Evolutionary conservation across 2,888 invertebrate genomes (phyloP).

Genomic region (Trichogramma dendrolimi): DNA sequence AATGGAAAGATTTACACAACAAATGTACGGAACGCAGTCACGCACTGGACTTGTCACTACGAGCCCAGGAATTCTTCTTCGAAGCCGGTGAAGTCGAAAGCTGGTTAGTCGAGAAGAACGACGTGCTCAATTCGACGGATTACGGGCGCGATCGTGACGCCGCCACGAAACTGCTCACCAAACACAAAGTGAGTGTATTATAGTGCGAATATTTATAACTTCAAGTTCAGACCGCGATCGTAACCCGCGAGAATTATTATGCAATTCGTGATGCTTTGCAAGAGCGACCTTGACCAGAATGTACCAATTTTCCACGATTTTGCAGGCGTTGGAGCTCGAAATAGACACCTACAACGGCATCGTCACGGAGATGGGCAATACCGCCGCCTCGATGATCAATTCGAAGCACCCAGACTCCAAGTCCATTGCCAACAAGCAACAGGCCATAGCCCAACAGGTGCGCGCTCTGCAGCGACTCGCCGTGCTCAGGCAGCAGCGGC

Average conservation of each 20-base stretch:
- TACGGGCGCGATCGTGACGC: slow-evolving; percentile 86
- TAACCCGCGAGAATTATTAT: too few relatives aligned
- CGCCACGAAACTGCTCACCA: slow-evolving; percentile 87
- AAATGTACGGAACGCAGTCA: slow-evolving; percentile 69
- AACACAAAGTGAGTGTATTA: slow-evolving; percentile 71
- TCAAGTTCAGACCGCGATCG: too few relatives aligned
- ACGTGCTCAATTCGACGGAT: slow-evolving; percentile 76
- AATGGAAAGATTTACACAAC: slow-evolving; percentile 71
- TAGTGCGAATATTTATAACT: too few relatives aligned
- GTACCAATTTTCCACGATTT: slow-evolving; percentile 10
- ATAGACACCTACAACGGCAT: slow-evolving; percentile 88
- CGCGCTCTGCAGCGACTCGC: slow-evolving; percentile 77
- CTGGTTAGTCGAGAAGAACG: slow-evolving; percentile 85
- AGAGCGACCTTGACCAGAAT: background rate
- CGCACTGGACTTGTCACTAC: slow-evolving; percentile 78
- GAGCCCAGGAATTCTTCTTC: slow-evolving; percentile 87
- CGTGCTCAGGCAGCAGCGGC: slow-evolving; percentile 71
- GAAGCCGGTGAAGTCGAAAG: slow-evolving; percentile 89
- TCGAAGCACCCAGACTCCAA: slow-evolving; percentile 80
- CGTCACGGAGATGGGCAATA: slow-evolving; percentile 87
- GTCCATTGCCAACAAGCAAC: slow-evolving; percentile 72
- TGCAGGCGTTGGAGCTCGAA: slow-evolving; percentile 79
- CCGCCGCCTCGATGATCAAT: slow-evolving; percentile 75
- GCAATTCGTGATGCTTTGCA: too few relatives aligned
- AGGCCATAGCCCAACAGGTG: slow-evolving; percentile 72